Evolutionary conservation across 2,797 vertebrate genomes (phyloP).

Genomic region (Salmo trutta): DNA sequence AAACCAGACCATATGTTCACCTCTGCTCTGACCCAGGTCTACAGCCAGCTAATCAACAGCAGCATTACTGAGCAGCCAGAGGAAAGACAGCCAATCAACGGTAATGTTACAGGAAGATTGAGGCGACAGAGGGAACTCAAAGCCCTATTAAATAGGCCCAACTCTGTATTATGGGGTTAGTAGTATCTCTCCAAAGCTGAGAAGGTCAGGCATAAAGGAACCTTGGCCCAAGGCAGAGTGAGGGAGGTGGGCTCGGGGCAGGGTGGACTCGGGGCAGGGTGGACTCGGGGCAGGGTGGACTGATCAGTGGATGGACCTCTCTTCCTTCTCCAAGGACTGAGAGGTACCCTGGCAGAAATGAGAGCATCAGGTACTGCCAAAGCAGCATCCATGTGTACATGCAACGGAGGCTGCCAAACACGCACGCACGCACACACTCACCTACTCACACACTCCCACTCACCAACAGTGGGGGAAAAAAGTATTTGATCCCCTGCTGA

Average conservation of each 20-base stretch:
- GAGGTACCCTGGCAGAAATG: background rate
- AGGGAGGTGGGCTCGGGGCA: background rate
- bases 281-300: no score
- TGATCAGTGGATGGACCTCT: background rate
- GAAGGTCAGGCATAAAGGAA: background rate
- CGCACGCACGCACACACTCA: conserved; percentile 8
- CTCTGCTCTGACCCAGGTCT: conserved; percentile 24
- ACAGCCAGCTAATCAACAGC: background rate
- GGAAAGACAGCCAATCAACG: conserved; percentile 16
- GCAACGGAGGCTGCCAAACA: background rate
- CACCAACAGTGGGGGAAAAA: no score
- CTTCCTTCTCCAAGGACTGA: background rate
- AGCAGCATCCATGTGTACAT: background rate
- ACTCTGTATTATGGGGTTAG: background rate
- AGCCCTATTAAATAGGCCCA: background rate
- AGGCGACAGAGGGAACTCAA: background rate
- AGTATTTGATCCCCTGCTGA: no score
- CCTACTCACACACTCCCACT: no score
- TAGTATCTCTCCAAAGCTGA: background rate
- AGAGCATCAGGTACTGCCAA: background rate
- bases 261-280: background rate
- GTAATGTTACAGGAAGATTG: background rate
- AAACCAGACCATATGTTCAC: conserved; percentile 58
- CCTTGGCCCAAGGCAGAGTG: background rate
- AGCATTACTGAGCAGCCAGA: conserved; percentile 9